phyloP scores from a whole-genome alignment of 2,113 vertebrate genomes.

The Eudyptes chrysolophus region DNA sequence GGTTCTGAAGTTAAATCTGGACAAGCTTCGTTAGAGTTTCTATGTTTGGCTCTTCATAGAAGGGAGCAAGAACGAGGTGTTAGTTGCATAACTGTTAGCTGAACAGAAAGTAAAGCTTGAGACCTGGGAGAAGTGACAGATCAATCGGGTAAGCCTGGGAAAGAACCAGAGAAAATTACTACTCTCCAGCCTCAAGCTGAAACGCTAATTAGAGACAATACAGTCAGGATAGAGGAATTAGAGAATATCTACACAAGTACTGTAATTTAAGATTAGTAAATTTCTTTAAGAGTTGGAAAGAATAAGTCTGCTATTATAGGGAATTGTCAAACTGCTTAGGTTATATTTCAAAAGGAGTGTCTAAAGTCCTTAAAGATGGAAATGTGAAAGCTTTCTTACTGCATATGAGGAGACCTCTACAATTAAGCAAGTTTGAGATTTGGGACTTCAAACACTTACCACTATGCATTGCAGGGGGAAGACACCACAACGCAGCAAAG shows the following conservation, averaged over 20 bases:
- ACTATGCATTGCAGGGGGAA: not conserved
- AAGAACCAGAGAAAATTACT: conserved; percentile 47
- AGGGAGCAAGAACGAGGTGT: not conserved
- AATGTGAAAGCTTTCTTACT: conserved; percentile 4
- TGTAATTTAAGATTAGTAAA: conserved; percentile 60
- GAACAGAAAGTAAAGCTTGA: not conserved
- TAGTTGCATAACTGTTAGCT: not conserved
- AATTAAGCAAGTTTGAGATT: not conserved
- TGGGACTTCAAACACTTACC: not conserved
- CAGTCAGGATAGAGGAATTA: conserved; percentile 5
- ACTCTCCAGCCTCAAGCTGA: conserved; percentile 23
- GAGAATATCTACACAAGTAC: conserved; percentile 12
- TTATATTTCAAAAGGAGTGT: not conserved
- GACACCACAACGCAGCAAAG: not conserved
- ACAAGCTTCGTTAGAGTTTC: not conserved
- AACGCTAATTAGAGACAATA: conserved; percentile 61
- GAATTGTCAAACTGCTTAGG: conserved; percentile 1
- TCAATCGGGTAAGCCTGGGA: not conserved
- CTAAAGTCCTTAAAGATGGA: not conserved
- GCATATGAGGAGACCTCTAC: not conserved
- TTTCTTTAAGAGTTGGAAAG: conserved; percentile 35
- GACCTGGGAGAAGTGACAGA: conserved; percentile 40
- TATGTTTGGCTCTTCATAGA: not conserved
- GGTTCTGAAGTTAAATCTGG: conserved; percentile 2
- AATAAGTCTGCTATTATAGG: conserved; percentile 13